phyloP scores from a whole-genome alignment of 1,140 invertebrate species.

The Himalopsyche phryganea region DNA sequence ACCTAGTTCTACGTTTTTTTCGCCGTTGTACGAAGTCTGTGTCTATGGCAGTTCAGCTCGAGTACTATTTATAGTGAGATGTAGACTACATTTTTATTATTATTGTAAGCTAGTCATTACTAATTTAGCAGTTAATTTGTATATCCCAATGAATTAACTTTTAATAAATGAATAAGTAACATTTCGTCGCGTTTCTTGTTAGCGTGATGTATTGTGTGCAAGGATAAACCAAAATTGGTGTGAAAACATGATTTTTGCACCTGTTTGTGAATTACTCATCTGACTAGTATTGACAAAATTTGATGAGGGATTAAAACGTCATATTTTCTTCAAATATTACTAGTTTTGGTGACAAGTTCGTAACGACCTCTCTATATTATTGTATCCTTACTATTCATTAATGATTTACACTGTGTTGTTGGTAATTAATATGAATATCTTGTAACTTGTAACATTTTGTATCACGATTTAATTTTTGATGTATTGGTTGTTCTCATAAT shows the following conservation, averaged over 20 bases:
- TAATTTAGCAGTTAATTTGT: slow-evolving; percentile 4
- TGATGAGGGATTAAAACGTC: background rate
- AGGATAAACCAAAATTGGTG: slow-evolving; percentile 1
- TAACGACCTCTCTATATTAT: too few relatives aligned
- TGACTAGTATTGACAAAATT: slow-evolving; percentile 2
- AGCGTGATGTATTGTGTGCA: background rate
- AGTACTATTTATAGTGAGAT: slow-evolving; percentile 16
- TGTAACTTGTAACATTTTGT: too few relatives aligned
- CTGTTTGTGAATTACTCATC: slow-evolving; percentile 8
- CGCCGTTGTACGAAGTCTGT: slow-evolving; percentile 1
- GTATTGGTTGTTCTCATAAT: too few relatives aligned
- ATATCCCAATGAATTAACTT: background rate
- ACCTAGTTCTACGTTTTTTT: slow-evolving; percentile 23
- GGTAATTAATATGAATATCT: too few relatives aligned
- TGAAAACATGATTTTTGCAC: slow-evolving; percentile 13
- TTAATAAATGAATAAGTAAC: background rate
- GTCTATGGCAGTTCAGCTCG: slow-evolving; percentile 10
- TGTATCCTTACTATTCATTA: too few relatives aligned
- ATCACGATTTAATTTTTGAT: too few relatives aligned
- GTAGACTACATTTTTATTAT: slow-evolving; percentile 14
- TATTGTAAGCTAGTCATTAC: slow-evolving; percentile 7
- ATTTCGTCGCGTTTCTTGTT: background rate
- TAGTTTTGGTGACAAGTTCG: too few relatives aligned
- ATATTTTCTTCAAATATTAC: too few relatives aligned
- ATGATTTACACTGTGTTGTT: too few relatives aligned